Conservation (phyloP, 2,797 vertebrate genomes). For the Mormyrops attenuatus region DNA sequence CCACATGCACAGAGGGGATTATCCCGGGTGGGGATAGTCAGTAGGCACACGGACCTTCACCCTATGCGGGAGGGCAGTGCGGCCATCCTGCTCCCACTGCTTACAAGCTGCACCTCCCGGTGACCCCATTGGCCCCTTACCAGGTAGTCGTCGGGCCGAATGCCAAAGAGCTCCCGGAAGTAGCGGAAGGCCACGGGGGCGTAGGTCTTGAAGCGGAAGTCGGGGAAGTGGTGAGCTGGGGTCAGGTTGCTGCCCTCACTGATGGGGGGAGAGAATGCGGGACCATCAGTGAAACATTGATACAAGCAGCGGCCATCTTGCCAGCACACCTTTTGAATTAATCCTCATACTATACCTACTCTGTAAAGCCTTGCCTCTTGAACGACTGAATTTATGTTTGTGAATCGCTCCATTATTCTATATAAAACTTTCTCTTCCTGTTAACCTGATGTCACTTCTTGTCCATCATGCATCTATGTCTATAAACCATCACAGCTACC, state of each 20-base stretch:
- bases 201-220: conserved; percentile 87
- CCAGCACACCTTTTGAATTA: not conserved
- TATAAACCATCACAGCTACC: not conserved
- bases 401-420: not conserved
- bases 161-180: conserved; percentile 83
- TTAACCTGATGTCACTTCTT: not conserved
- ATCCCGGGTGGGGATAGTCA: not conserved
- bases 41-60: not conserved
- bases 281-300: not conserved
- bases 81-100: not conserved
- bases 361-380: not conserved
- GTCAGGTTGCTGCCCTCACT: conserved; percentile 85
- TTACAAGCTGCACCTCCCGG: not conserved
- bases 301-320: not conserved
- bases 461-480: not conserved
- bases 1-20: not conserved
- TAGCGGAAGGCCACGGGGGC: conserved; percentile 83
- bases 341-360: not conserved
- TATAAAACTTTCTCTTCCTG: not conserved
- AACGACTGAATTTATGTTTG: not conserved
- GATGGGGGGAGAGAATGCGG: conserved; percentile 29
- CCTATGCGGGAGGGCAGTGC: not conserved
- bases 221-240: conserved; percentile 81
- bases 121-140: conserved; percentile 44
- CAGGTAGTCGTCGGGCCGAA: conserved; percentile 82